Evolutionary conservation across 2,797 vertebrate species (phyloP), one percentile per base, ranked within the genome.

Genomic region (Trachurus trachurus): DNA sequence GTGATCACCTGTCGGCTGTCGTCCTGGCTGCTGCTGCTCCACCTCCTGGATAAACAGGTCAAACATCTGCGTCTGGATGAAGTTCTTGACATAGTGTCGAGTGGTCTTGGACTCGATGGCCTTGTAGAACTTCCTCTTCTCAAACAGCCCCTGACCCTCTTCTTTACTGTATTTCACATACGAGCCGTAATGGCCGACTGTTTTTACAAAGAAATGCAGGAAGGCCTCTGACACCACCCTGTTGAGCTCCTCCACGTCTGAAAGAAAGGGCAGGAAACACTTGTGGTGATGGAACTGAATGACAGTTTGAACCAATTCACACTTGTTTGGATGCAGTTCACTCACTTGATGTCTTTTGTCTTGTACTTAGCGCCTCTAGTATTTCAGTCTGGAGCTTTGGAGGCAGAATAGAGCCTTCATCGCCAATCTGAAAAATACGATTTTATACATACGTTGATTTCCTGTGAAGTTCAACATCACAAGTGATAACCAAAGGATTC

Each of bases 41-140:
- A 95, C 95, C 26, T 98, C 97, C 92, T 99, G 97, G 73, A 99
- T 97, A 62, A 98, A 98, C 6, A 99, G 91, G 66, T 97, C 96
- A 26, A 99, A 99, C 96, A 98, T 97, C 90, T 99, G 98, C 0
- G 97, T 98, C 94, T 96, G 95, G 64, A 97, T 94, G 64, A 99
- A 99, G 80, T 92, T 96, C 88, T 99, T 98, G 60, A 98, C 89
- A 17, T 98, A 96, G 40, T 92, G 93, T 12, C 97, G 95, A 1
- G 85, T 95, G 83, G 90, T 91, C 81, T 95, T 98, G 76, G 97
- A 97, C 82, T 94, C 0, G 0, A 97, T 58, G 67, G 96, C 96
- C 82, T 97, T 98, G 89, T 91, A 97, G 95, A 99, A 99, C 31
- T 83, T 59, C 31, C 93, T 92, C 76, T 95, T 96, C 66, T 98